Percentiles rank a stretch among this genome's conserved stretches.
phyloP scores from a whole-genome alignment of 2,797 vertebrate species.

The Pygocentrus nattereri region DNA sequence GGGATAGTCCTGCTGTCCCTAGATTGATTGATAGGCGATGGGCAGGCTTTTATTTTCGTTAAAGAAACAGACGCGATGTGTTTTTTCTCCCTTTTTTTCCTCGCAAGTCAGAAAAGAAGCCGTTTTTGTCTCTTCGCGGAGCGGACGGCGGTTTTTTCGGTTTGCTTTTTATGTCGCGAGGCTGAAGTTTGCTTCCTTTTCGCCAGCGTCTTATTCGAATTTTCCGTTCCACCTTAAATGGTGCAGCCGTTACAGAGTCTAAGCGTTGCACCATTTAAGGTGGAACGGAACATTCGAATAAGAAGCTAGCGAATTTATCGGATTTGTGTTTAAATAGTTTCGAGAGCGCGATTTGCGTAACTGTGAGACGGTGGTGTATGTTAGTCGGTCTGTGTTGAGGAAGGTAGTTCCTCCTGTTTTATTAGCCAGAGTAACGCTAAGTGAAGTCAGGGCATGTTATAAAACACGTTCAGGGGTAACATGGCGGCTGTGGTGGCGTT shows the following conservation, averaged over 20 bases:
- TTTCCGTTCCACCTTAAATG: too few relatives aligned
- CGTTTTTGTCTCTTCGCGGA: neutral
- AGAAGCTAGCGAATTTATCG: too few relatives aligned
- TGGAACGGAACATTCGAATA: too few relatives aligned
- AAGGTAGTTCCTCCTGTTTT: neutral
- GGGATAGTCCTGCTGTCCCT: conserved; percentile 50
- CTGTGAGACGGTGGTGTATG: neutral
- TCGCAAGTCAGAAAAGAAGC: too few relatives aligned
- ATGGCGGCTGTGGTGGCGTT: conserved; percentile 56
- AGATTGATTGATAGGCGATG: conserved; percentile 58
- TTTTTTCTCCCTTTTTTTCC: neutral
- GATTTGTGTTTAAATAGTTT: too few relatives aligned
- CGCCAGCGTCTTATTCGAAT: too few relatives aligned
- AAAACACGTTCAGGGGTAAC: conserved; percentile 38
- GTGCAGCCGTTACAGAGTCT: too few relatives aligned
- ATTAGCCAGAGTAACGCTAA: neutral
- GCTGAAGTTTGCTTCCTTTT: too few relatives aligned
- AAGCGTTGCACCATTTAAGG: too few relatives aligned
- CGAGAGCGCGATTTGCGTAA: too few relatives aligned
- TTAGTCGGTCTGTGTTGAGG: neutral
- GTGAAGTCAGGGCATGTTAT: neutral
- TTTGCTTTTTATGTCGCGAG: neutral
- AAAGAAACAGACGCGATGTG: conserved; percentile 43
- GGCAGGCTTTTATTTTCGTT: conserved; percentile 57
- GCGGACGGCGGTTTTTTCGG: neutral